These are phyloP conservation scores for Panopea generosa DNA, from an alignment of 2,888 invertebrate genomes.

Conservation along the genomic window DNA sequence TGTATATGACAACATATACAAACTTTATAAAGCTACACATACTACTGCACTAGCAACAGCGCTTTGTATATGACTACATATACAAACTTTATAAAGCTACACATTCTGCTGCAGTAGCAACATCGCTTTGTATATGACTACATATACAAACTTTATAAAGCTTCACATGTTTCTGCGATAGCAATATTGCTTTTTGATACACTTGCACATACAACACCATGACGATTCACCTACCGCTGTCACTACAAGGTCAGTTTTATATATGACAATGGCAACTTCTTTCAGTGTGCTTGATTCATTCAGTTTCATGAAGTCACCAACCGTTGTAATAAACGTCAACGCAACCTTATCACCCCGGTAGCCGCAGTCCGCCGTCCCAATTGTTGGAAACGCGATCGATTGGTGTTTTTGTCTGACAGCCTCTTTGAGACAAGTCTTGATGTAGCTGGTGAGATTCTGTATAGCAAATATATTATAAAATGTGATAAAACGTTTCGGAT, in stretches of 20 bases:
- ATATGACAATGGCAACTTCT: slow-evolving; percentile 31
- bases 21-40: no score
- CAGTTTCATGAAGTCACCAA: slow-evolving; percentile 40
- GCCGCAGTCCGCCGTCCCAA: slow-evolving; percentile 33
- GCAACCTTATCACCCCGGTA: slow-evolving; percentile 40
- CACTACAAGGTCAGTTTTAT: slow-evolving; percentile 18
- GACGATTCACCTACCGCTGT: slow-evolving; percentile 29
- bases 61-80: no score
- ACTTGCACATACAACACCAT: no score
- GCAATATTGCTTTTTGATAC: no score
- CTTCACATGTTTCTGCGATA: no score
- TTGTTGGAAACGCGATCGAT: slow-evolving; percentile 47
- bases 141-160: no score
- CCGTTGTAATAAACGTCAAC: slow-evolving; percentile 20
- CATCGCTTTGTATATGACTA: no score
- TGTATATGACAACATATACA: no score
- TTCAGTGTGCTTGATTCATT: slow-evolving; percentile 27
- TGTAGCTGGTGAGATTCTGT: slow-evolving; percentile 27
- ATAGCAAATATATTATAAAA: neutral
- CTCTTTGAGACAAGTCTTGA: slow-evolving; percentile 27
- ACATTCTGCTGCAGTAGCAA: no score
- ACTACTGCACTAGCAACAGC: no score
- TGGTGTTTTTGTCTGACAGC: slow-evolving; percentile 18
- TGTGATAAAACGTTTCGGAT: no score
- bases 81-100: no score